Base-by-base conservation (phyloP, 1,140 invertebrate genomes). In the Conopomorpha cramerella region DNA sequence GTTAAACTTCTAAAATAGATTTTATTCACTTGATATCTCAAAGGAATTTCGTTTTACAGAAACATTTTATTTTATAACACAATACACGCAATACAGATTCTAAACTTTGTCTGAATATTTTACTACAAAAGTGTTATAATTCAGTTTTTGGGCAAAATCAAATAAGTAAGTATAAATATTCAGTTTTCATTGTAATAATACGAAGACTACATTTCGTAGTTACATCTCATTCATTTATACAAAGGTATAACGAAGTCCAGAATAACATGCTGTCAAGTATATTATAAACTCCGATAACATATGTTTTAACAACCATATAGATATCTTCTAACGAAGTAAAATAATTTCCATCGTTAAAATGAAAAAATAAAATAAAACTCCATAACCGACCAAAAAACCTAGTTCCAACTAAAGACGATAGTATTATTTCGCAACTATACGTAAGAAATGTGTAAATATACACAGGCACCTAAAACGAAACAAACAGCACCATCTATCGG, bases 401-500 rank as follows among this genome's bases (percentile, higher is more conserved):
- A 6, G 4, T 23, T 4, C 4, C 10, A 23, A 10, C 4, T 23
- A 4, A 10, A 4, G 4, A 23, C 4, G 10, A 23, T 23, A 23
- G 4, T 23, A 23, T 10, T 10, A 6, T 6, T 6, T 10, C 19
- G 19, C 4, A 23, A 23, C 19, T 6, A 6, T 23, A 10, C 19
- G 19, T 23, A 23, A 23, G 10, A 23, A 4, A 6, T 23, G 4
- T 23, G 19, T 6, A 23, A 23, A 23, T 6, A 10, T 23, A 6
- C 10, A 4, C 4, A 6, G 10, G 19, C 4, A 23, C 4, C 19
- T 23, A 10, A 23, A 29, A 36, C 28, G 13, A 4, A 12, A 25
- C 30, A n/a, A n/a, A n/a, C 1, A 53, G 17, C 40, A 55, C 48
- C 60, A 67, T 62, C 63, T 67, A 48, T 33, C 25, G 37, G 8